A percentile compares a stretch with the other conserved stretches of the same genome.
Evolutionary conservation across 2,797 vertebrate genomes (phyloP).

Genomic region (Muscicapa comitata): DNA sequence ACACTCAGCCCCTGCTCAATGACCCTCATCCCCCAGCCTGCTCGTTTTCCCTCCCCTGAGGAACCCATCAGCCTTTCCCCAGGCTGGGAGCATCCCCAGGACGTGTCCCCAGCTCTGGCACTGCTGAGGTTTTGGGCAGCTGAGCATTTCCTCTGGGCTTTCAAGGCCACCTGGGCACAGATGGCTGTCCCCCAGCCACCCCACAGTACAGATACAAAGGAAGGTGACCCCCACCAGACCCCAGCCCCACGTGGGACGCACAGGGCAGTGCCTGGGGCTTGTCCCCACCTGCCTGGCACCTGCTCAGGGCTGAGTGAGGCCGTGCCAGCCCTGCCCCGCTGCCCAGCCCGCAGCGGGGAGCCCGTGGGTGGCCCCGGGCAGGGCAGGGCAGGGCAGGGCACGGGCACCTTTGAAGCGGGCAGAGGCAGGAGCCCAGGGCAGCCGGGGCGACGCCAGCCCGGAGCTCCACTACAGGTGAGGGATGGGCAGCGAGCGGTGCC

Average conservation of each 20-base stretch:
- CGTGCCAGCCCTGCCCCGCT: neutral
- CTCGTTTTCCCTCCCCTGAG: accelerated
- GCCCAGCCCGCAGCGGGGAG: neutral
- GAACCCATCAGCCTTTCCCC: neutral
- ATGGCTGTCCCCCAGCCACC: neutral
- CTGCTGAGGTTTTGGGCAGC: accelerated
- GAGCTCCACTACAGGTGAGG: neutral
- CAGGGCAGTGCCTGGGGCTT: neutral
- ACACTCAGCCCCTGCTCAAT: neutral
- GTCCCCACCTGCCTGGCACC: neutral
- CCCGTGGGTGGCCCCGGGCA: neutral
- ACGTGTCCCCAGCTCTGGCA: neutral
- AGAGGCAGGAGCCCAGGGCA: neutral
- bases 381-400: neutral
- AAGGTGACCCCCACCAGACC: neutral
- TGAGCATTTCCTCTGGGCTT: neutral
- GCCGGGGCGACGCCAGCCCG: neutral
- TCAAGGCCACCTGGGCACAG: neutral
- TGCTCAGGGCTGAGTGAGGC: neutral
- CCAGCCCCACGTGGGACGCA: neutral
- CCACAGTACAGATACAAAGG: neutral
- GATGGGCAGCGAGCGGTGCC: accelerated
- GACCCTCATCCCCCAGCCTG: accelerated
- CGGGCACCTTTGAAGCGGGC: neutral
- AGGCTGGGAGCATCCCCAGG: neutral